These are phyloP conservation scores for Etia nguti DNA, from an alignment of 2,113 vertebrate species.

Conservation along the genomic window DNA sequence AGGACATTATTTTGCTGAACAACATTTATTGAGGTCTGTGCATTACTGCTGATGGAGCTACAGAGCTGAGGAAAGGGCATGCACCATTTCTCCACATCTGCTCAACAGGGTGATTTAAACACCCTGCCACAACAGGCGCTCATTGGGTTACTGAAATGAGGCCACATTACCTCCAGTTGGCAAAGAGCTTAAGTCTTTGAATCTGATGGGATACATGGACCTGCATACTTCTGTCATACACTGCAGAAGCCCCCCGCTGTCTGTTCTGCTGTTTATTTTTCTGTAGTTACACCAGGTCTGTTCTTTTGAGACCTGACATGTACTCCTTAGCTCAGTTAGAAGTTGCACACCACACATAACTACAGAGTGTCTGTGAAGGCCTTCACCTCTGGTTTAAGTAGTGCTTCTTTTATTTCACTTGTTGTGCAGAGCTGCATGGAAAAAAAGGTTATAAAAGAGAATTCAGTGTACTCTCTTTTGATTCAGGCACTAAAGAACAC, in stretches of 20 bases:
- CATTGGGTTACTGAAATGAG: constrained; percentile 21
- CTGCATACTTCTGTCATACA: neutral
- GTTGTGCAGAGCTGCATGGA: neutral
- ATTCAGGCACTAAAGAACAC: neutral
- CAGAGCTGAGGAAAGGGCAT: constrained; percentile 11
- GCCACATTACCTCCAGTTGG: constrained; percentile 20
- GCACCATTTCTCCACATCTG: constrained; percentile 8
- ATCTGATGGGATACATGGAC: constrained; percentile 5
- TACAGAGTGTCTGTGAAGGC: constrained; percentile 18
- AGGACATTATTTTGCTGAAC: neutral
- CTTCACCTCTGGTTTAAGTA: constrained; percentile 19
- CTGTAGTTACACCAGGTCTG: constrained; percentile 17
- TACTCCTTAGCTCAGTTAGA: constrained; percentile 25
- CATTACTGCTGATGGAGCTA: neutral
- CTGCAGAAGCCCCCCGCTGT: constrained; percentile 6
- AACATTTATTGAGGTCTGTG: neutral
- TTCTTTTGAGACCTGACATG: constrained; percentile 52
- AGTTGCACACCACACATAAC: constrained; percentile 19
- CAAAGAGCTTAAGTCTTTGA: constrained; percentile 3
- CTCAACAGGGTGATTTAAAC: constrained; percentile 7
- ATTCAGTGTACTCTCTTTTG: neutral
- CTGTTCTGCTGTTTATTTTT: constrained; percentile 59
- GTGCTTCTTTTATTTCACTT: neutral
- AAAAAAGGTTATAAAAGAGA: neutral
- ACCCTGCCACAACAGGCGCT: neutral